These are phyloP conservation scores for Hermaeophaga mercurialis DNA, from an alignment of 2,888 invertebrate genomes.

Conservation along the genomic window DNA sequence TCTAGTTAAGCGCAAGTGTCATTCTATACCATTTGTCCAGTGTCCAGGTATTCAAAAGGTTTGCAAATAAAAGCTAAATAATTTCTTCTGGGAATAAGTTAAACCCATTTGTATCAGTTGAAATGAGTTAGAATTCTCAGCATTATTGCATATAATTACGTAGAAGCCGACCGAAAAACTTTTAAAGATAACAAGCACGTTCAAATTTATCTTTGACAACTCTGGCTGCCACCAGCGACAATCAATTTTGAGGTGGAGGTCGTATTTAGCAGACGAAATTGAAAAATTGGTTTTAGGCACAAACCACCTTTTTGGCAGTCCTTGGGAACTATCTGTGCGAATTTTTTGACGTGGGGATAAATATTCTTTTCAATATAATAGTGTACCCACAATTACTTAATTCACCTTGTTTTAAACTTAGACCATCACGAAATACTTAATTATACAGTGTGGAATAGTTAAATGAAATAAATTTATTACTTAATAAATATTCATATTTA, in stretches of 20 bases:
- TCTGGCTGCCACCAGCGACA: conserved; percentile 12
- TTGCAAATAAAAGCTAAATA: conserved; percentile 28
- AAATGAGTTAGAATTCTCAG: conserved; percentile 30
- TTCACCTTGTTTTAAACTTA: no score
- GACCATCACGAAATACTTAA: no score
- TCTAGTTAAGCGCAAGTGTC: conserved; percentile 6
- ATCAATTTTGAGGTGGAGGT: conserved; percentile 18
- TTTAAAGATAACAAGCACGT: conserved; percentile 16
- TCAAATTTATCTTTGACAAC: conserved; percentile 21
- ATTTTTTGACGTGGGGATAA: no score
- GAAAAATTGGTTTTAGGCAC: conserved; percentile 10
- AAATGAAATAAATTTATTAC: no score
- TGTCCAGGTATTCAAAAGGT: conserved; percentile 13
- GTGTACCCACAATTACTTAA: no score
- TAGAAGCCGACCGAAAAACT: conserved; percentile 21
- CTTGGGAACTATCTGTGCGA: no score
- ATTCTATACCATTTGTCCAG: conserved; percentile 4
- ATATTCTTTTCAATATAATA: no score
- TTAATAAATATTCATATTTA: no score
- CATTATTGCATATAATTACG: conserved; percentile 33
- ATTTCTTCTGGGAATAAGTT: conserved; percentile 31
- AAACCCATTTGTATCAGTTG: conserved; percentile 32
- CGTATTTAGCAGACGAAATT: conserved; percentile 9
- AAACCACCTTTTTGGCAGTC: background rate
- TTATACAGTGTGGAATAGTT: no score